These are phyloP conservation scores for Melangyna quadrimaculata DNA, from an alignment of 2,888 invertebrate genomes.

Conservation along the genomic window DNA sequence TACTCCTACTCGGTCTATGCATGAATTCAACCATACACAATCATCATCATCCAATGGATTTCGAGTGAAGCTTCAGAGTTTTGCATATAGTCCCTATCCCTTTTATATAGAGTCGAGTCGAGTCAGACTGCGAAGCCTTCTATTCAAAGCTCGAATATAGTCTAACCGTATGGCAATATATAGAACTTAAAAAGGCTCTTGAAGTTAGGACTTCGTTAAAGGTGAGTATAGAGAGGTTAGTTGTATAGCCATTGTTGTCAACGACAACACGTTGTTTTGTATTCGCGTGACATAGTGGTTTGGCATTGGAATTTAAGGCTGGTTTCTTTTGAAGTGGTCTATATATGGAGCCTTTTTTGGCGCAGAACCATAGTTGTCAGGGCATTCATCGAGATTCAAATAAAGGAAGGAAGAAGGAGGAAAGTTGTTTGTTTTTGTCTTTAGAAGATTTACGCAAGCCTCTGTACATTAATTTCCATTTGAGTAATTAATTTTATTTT, in stretches of 20 bases:
- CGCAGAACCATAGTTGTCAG: not conserved
- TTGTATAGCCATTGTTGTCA: conserved; percentile 34
- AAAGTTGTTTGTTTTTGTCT: conserved; percentile 36
- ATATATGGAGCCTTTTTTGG: not conserved
- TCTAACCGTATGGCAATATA: conserved; percentile 9
- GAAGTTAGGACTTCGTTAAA: conserved; percentile 22
- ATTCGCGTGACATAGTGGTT: conserved; percentile 42
- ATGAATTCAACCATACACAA: conserved; percentile 32
- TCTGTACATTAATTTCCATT: conserved; percentile 67
- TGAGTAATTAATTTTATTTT: conserved; percentile 69
- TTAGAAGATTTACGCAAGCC: conserved; percentile 60
- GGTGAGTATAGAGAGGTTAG: conserved; percentile 1
- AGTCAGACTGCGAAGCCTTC: not conserved
- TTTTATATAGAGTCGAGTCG: not conserved
- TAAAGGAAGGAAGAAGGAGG: not conserved
- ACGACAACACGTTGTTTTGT: conserved; percentile 39
- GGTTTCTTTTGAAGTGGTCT: not conserved
- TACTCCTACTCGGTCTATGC: not conserved
- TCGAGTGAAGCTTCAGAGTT: conserved; percentile 37
- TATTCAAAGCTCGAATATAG: not conserved
- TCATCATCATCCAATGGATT: conserved; percentile 45
- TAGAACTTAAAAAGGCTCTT: conserved; percentile 16
- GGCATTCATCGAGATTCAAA: not conserved
- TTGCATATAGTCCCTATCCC: conserved; percentile 3
- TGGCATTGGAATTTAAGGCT: conserved; percentile 25